Percentiles rank a stretch among this genome's conserved stretches.
phyloP scores from a whole-genome alignment of 2,113 vertebrate species.

The Carlito syrichta region DNA sequence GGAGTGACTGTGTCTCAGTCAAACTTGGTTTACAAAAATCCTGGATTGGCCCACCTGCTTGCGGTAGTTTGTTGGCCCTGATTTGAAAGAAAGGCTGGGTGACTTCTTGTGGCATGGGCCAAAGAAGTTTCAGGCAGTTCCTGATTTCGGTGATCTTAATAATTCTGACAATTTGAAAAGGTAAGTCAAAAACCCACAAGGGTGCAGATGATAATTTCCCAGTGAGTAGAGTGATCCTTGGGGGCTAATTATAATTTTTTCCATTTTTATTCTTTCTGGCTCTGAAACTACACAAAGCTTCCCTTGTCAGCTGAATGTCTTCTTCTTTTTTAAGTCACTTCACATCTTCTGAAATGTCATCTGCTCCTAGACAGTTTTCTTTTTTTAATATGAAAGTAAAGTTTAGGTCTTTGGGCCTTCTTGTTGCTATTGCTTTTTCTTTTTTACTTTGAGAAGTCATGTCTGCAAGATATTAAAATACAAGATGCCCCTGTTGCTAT shows the following conservation, averaged over 20 bases:
- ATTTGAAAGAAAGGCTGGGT: neutral
- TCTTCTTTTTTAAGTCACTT: neutral
- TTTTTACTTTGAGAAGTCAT: too few species aligned
- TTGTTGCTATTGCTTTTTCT: neutral
- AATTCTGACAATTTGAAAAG: slow-evolving; percentile 5
- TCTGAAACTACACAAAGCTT: neutral
- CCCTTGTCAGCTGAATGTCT: neutral
- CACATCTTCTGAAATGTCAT: neutral
- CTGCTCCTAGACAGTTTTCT: neutral
- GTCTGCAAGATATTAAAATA: too few species aligned
- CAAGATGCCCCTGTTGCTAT: neutral
- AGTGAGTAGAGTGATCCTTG: neutral
- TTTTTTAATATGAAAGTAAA: neutral
- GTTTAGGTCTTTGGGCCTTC: neutral
- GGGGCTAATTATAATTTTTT: neutral
- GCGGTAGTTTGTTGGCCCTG: neutral
- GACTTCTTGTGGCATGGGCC: neutral
- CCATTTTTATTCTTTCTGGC: neutral
- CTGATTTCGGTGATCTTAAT: neutral
- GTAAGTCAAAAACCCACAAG: neutral
- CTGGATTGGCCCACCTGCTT: neutral
- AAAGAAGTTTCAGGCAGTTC: neutral
- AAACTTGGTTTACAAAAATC: neutral
- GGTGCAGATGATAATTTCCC: neutral
- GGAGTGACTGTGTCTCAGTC: neutral